Percentiles rank a stretch among this genome's conserved stretches.
These are phyloP conservation scores for Scaptomyza tumidula DNA, from an alignment of 2,888 invertebrate species.

Conservation along the genomic window DNA sequence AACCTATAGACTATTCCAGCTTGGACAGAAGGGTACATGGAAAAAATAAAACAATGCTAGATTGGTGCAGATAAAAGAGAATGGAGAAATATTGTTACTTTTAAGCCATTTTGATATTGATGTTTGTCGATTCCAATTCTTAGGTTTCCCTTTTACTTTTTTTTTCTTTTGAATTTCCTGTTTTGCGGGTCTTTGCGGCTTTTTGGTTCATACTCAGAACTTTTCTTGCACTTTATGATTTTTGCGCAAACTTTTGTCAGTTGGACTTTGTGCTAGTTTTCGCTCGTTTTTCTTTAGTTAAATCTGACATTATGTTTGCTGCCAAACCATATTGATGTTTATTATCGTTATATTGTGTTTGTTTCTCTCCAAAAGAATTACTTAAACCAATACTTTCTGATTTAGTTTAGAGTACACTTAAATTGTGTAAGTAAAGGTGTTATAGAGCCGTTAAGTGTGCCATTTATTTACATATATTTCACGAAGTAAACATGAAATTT, in stretches of 20 bases:
- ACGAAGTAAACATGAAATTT: neutral
- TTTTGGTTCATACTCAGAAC: conserved; percentile 21
- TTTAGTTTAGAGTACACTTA: neutral
- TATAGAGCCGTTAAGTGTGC: neutral
- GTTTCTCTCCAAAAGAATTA: neutral
- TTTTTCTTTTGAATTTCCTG: conserved; percentile 24
- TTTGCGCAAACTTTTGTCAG: conserved; percentile 63
- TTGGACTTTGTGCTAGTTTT: conserved; percentile 30
- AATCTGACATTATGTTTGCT: conserved; percentile 32
- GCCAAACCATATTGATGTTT: conserved; percentile 52
- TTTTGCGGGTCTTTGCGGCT: conserved; percentile 15
- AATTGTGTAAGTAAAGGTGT: neutral
- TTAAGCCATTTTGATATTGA: conserved; percentile 64
- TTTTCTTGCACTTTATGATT: conserved; percentile 73
- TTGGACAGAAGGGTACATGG: conserved; percentile 3
- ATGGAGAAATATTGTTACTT: conserved; percentile 41
- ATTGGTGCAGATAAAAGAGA: neutral
- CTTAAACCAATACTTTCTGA: neutral
- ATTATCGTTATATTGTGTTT: conserved; percentile 31
- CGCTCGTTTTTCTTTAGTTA: conserved; percentile 12
- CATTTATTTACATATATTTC: neutral
- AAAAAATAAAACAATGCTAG: conserved; percentile 19
- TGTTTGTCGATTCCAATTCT: conserved; percentile 56
- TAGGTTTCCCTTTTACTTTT: neutral
- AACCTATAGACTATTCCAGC: neutral